Evolutionary conservation across 64 coral and sea anemone genomes (phyloP).

Genomic region (Astreopora myriophthalma): DNA sequence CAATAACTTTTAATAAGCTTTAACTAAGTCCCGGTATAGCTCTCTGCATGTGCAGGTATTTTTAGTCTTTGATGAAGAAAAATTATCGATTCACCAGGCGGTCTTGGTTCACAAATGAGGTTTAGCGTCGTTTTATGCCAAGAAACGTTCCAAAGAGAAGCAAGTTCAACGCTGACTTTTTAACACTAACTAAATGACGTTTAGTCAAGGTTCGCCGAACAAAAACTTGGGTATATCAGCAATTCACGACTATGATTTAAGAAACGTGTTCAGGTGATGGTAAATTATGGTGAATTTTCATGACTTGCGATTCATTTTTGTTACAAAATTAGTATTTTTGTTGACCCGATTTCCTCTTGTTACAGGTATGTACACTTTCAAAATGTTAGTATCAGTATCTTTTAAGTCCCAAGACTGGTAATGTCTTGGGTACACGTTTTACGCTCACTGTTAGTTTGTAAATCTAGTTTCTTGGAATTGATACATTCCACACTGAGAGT

Average conservation of each 20-base stretch:
- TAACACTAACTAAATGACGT: neutral
- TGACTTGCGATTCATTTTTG: neutral
- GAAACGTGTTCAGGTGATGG: neutral
- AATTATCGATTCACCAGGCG: neutral
- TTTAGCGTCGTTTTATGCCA: neutral
- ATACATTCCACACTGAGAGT: too few species aligned
- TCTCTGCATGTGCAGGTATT: neutral
- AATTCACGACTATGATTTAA: too few species aligned
- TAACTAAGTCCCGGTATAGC: too few species aligned
- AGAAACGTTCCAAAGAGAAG: neutral
- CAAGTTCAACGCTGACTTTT: neutral
- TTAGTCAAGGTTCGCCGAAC: neutral
- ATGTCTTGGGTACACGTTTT: too few species aligned
- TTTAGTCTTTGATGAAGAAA: constrained; percentile 18
- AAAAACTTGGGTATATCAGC: neutral
- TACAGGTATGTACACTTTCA: neutral
- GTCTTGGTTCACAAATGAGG: constrained; percentile 4
- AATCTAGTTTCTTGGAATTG: too few species aligned
- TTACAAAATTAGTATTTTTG: constrained; percentile 4
- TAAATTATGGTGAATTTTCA: neutral
- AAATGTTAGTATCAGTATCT: neutral
- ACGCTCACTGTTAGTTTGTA: too few species aligned
- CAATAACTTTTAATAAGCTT: neutral
- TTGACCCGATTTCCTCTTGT: neutral
- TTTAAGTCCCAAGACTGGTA: neutral